A percentile compares a stretch with the other conserved stretches of the same genome.
Conservation (phyloP, 2,113 vertebrate species). For the Lynx canadensis region DNA sequence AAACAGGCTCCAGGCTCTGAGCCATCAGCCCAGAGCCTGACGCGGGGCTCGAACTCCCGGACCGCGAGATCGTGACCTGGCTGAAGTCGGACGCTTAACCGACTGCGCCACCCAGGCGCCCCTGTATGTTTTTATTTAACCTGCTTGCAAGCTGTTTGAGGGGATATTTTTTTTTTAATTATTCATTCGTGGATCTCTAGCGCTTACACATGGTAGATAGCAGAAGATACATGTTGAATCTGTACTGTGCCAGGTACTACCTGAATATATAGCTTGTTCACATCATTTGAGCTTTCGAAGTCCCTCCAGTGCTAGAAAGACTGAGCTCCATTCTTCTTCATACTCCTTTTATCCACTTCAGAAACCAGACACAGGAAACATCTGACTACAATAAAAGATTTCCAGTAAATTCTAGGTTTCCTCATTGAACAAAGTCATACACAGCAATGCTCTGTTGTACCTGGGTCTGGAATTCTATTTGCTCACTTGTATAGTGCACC, state of each 20-base stretch:
- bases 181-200: not conserved
- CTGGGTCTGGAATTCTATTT: conserved; percentile 41
- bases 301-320: not conserved
- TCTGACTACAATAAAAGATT: conserved; percentile 81
- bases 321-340: conserved; percentile 46
- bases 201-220: not conserved
- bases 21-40: too few relatives aligned
- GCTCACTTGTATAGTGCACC: not conserved
- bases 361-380: conserved; percentile 85
- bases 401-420: conserved; percentile 77
- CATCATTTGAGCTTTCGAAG: not conserved
- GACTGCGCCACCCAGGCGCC: too few relatives aligned
- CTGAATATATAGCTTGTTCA: not conserved
- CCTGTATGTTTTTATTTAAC: conserved; percentile 9
- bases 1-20: too few relatives aligned
- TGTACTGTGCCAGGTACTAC: not conserved
- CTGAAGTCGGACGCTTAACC: too few relatives aligned
- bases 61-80: too few relatives aligned
- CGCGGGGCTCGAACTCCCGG: too few relatives aligned
- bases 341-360: conserved; percentile 66
- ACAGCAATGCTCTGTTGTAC: not conserved
- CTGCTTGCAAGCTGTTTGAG: not conserved
- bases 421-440: conserved; percentile 65
- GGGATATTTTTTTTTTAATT: not conserved
- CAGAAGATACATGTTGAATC: not conserved